phyloP scores from a whole-genome alignment of 2,888 invertebrate species.

The Troides helena region DNA sequence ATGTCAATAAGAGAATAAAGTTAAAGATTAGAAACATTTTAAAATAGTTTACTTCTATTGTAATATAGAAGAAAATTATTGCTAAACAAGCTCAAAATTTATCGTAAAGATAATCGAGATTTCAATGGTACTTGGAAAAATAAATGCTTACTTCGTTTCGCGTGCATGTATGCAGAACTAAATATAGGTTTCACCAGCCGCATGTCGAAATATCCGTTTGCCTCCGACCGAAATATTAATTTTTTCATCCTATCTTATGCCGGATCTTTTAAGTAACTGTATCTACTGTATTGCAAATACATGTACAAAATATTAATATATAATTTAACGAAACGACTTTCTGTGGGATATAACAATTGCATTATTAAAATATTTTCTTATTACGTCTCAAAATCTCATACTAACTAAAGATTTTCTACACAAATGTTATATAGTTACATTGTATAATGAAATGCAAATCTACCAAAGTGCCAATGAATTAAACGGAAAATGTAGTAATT shows the following conservation, averaged over 20 bases:
- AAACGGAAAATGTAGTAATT: not conserved
- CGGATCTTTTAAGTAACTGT: not conserved
- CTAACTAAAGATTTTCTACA: not conserved
- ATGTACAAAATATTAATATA: not conserved
- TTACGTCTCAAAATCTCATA: not conserved
- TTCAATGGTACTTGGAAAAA: not conserved
- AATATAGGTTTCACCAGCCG: conserved; percentile 28
- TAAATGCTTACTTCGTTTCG: not conserved
- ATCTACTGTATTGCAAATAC: not conserved
- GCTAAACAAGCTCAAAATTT: not conserved
- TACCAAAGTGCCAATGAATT: not conserved
- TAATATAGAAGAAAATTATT: too few relatives aligned
- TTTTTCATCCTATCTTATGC: too few relatives aligned
- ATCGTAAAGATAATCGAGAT: not conserved
- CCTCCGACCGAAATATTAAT: conserved; percentile 37
- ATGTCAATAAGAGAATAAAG: too few relatives aligned
- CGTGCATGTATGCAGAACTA: conserved; percentile 7
- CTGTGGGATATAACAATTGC: too few relatives aligned
- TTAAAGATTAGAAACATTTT: too few relatives aligned
- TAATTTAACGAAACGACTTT: too few relatives aligned
- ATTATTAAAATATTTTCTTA: too few relatives aligned
- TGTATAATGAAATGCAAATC: not conserved
- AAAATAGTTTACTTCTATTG: too few relatives aligned
- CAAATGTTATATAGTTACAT: too few relatives aligned
- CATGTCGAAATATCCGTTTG: conserved; percentile 38